Evolutionary conservation across 2,797 vertebrate genomes (phyloP).

Genomic region (Syngnathus acus): DNA sequence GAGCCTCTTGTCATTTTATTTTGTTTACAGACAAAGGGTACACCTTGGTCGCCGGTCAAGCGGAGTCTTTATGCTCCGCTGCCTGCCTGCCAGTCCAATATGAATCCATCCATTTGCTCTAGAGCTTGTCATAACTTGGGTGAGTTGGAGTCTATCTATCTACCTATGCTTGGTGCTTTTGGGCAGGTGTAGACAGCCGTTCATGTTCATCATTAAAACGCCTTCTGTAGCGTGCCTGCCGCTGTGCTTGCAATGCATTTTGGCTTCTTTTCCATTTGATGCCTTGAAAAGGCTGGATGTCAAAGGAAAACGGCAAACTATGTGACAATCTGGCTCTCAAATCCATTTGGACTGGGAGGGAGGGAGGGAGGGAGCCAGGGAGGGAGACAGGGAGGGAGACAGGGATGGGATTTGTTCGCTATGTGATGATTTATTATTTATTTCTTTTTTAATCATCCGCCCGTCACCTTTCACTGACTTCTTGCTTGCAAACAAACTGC

Average conservation of each 20-base stretch:
- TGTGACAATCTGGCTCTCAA: no score
- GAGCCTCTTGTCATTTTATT: not conserved
- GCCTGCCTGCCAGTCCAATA: not conserved
- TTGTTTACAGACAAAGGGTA: not conserved
- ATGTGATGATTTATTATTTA: slow-evolving; percentile 1
- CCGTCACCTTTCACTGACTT: slow-evolving; percentile 7
- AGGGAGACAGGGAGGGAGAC: no score
- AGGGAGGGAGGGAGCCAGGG: no score
- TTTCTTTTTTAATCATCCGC: not conserved
- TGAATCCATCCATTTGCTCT: not conserved
- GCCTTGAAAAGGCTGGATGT: no score
- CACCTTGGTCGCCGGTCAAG: not conserved
- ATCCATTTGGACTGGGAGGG: no score
- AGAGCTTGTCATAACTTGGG: not conserved
- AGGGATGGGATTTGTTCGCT: not conserved
- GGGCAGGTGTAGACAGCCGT: not conserved
- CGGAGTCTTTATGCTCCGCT: not conserved
- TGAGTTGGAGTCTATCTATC: not conserved
- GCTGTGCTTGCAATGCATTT: no score
- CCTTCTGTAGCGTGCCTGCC: no score
- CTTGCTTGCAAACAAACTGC: not conserved
- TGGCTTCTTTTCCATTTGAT: no score
- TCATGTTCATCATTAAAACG: not conserved
- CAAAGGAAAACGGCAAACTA: no score
- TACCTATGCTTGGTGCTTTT: not conserved